Percentiles rank a stretch among this genome's conserved stretches.
phyloP scores from a whole-genome alignment of 2,797 vertebrate species.

The Aselliscus stoliczkanus region DNA sequence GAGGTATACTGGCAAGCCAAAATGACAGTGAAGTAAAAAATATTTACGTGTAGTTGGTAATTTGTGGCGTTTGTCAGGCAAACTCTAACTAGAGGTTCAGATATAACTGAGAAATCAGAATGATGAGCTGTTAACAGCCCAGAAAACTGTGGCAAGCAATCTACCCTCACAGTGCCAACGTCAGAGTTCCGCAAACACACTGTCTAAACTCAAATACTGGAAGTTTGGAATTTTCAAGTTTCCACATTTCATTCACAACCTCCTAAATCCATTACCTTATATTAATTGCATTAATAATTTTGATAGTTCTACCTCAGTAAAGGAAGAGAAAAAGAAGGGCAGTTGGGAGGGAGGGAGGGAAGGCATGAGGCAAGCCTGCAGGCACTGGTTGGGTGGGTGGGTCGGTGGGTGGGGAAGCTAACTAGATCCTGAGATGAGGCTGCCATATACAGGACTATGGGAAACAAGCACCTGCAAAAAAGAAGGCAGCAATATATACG shows the following conservation, averaged over 20 bases:
- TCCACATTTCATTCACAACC: conserved; percentile 65
- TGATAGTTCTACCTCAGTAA: background rate
- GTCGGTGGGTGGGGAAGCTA: background rate
- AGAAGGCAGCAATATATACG: background rate
- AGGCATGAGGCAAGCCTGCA: background rate
- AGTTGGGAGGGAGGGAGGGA: background rate
- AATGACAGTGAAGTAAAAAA: conserved; percentile 27
- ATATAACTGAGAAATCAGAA: conserved; percentile 22
- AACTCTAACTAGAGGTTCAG: conserved; percentile 42
- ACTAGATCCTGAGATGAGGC: background rate
- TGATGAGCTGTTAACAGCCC: background rate
- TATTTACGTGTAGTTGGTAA: conserved; percentile 32
- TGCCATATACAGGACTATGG: background rate
- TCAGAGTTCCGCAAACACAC: background rate
- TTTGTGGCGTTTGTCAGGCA: conserved; percentile 38
- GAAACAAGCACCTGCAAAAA: background rate
- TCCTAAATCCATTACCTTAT: conserved; percentile 74
- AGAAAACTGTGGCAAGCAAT: conserved; percentile 21
- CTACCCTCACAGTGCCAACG: background rate
- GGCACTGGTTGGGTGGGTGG: background rate
- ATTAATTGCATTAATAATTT: conserved; percentile 76
- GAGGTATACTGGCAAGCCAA: conserved; percentile 26
- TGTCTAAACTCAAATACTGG: background rate
- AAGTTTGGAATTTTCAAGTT: conserved; percentile 54
- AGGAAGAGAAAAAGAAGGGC: background rate